Percentiles rank a stretch among this genome's conserved stretches.
Evolutionary conservation across 2,888 invertebrate genomes (phyloP).

Genomic region (Cecidostiba fungosa): DNA sequence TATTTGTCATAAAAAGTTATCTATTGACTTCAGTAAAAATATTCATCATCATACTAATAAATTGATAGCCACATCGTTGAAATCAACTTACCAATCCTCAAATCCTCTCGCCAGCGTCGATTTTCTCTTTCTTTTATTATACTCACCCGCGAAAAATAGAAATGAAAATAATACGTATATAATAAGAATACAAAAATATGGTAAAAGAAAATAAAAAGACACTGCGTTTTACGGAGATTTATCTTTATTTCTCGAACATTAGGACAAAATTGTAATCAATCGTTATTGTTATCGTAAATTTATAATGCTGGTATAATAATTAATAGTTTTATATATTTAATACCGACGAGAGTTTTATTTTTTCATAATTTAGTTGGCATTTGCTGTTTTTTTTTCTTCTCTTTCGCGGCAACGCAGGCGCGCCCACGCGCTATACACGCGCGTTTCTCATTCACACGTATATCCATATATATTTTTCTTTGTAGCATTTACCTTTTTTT

Average conservation of each 20-base stretch:
- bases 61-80: too few species aligned
- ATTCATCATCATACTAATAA: too few species aligned
- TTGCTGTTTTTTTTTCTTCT: slow-evolving; percentile 60
- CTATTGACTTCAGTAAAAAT: too few species aligned
- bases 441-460: slow-evolving; percentile 14
- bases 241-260: slow-evolving; percentile 77
- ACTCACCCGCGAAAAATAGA: too few species aligned
- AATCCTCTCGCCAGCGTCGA: too few species aligned
- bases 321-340: slow-evolving; percentile 75
- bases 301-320: slow-evolving; percentile 76
- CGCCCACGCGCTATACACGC: slow-evolving; percentile 38
- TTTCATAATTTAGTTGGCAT: slow-evolving; percentile 73
- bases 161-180: not conserved
- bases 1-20: too few species aligned
- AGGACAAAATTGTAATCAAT: slow-evolving; percentile 77
- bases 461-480: slow-evolving; percentile 32
- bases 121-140: too few species aligned
- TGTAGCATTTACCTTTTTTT: slow-evolving; percentile 47
- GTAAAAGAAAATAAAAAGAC: slow-evolving; percentile 32
- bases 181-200: not conserved
- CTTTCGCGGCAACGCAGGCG: slow-evolving; percentile 65
- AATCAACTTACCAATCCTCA: too few species aligned
- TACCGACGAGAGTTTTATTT: slow-evolving; percentile 72
- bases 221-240: slow-evolving; percentile 69
- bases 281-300: slow-evolving; percentile 75